Conservation (phyloP, 2,888 invertebrate genomes). For the Aspidiotus rigidus region DNA sequence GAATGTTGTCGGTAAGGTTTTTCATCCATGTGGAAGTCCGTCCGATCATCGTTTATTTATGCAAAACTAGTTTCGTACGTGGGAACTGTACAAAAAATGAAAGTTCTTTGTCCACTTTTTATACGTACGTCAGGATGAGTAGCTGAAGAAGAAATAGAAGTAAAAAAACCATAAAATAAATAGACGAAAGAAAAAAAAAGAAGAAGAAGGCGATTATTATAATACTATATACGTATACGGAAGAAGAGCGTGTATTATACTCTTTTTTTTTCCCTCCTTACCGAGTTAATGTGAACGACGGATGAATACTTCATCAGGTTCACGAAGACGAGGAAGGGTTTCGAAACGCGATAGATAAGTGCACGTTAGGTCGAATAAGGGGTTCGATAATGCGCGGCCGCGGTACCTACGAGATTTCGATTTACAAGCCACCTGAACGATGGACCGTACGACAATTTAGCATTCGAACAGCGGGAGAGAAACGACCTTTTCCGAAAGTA, state of each 20-base stretch:
- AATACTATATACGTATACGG: not conserved
- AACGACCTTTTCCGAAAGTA: no score
- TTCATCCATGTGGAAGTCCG: constrained; percentile 28
- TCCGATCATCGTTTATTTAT: constrained; percentile 12
- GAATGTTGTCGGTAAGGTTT: constrained; percentile 13
- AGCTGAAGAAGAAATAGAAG: constrained; percentile 8
- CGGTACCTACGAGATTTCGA: no score
- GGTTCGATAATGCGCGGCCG: constrained; percentile 6
- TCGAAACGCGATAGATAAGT: constrained; percentile 6
- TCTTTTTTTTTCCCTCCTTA: no score
- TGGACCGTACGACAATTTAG: no score
- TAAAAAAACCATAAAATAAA: constrained; percentile 13
- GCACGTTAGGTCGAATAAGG: constrained; percentile 4
- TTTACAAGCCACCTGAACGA: no score
- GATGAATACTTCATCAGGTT: constrained; percentile 9
- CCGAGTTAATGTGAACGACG: constrained; percentile 8
- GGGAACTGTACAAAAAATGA: constrained; percentile 17
- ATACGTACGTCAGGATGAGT: no score
- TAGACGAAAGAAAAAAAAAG: not conserved
- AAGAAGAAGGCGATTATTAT: constrained; percentile 4
- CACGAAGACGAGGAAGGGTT: constrained; percentile 10
- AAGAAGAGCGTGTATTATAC: no score
- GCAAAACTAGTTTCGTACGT: constrained; percentile 28
- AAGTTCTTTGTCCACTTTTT: constrained; percentile 6
- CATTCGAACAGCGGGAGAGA: no score